phyloP scores from a whole-genome alignment of 1,140 invertebrate species.

The Drosophila paulistorum region DNA sequence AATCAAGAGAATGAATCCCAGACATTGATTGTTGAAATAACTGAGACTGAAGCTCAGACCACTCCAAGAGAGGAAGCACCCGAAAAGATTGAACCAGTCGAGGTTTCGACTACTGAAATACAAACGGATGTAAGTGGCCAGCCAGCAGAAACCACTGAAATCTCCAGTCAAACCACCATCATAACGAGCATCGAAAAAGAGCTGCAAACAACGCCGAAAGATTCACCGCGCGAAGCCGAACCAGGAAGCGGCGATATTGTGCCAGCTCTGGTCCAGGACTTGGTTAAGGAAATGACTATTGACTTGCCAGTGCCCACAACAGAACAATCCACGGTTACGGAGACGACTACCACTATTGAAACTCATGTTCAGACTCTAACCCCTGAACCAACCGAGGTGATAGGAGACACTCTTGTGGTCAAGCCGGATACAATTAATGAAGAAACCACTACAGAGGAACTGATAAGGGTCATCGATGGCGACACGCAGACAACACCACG shows the following conservation, averaged over 20 bases:
- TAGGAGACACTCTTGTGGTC: not conserved
- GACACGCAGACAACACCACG: conserved; percentile 83
- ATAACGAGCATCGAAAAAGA: conserved; percentile 83
- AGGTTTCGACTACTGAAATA: conserved; percentile 58
- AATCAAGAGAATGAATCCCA: conserved; percentile 77
- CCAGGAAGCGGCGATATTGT: conserved; percentile 62
- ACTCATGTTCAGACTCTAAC: conserved; percentile 83
- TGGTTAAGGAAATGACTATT: conserved; percentile 81
- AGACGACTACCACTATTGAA: conserved; percentile 78
- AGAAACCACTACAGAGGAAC: conserved; percentile 45
- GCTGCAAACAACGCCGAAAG: conserved; percentile 84
- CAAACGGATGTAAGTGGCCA: conserved; percentile 74
- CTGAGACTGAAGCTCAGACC: conserved; percentile 78
- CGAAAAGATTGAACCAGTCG: conserved; percentile 23
- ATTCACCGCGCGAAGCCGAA: conserved; percentile 68
- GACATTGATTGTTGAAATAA: conserved; percentile 66
- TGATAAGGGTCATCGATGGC: conserved; percentile 77
- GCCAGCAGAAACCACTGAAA: conserved; percentile 83
- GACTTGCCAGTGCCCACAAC: conserved; percentile 72
- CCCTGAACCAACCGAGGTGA: conserved; percentile 58
- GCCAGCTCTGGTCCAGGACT: conserved; percentile 68
- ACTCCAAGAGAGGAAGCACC: conserved; percentile 51
- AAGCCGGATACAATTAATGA: conserved; percentile 46
- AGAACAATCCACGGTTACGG: conserved; percentile 64
- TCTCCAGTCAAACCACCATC: conserved; percentile 85